A percentile compares a stretch with the other conserved stretches of the same genome.
Conservation (phyloP, 1,140 invertebrate species). For the Drosophila teissieri region DNA sequence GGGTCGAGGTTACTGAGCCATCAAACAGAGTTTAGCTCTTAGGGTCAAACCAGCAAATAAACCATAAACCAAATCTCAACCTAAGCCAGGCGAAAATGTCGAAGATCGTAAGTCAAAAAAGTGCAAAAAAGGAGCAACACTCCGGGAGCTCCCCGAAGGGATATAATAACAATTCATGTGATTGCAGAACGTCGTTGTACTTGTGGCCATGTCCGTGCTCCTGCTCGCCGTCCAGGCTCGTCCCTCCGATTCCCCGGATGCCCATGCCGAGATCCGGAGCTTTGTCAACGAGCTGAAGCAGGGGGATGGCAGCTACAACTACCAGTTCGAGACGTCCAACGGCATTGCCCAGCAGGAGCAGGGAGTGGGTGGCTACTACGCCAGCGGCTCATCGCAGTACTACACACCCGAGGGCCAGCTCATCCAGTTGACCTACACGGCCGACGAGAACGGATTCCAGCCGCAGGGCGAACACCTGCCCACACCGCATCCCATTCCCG, state of each 20-base stretch:
- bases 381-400: constrained; percentile 72
- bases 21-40: constrained; percentile 74
- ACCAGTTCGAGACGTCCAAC: constrained; percentile 87
- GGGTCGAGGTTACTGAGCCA: constrained; percentile 44
- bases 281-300: constrained; percentile 68
- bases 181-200: constrained; percentile 41
- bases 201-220: constrained; percentile 32
- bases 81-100: constrained; percentile 74
- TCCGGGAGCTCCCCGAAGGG: neutral
- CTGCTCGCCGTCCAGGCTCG: constrained; percentile 30
- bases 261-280: constrained; percentile 74
- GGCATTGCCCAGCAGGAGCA: constrained; percentile 87
- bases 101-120: constrained; percentile 62
- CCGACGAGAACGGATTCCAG: constrained; percentile 87
- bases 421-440: constrained; percentile 86
- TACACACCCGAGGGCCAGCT: constrained; percentile 84
- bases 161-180: constrained; percentile 3
- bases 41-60: constrained; percentile 60
- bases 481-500: constrained; percentile 84
- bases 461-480: constrained; percentile 86
- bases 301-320: constrained; percentile 85
- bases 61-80: constrained; percentile 40
- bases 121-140: too few relatives aligned
- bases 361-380: constrained; percentile 84
- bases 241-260: constrained; percentile 64